Evolutionary conservation across 2,888 invertebrate species (phyloP).

Genomic region (Podabrus alpinus): DNA sequence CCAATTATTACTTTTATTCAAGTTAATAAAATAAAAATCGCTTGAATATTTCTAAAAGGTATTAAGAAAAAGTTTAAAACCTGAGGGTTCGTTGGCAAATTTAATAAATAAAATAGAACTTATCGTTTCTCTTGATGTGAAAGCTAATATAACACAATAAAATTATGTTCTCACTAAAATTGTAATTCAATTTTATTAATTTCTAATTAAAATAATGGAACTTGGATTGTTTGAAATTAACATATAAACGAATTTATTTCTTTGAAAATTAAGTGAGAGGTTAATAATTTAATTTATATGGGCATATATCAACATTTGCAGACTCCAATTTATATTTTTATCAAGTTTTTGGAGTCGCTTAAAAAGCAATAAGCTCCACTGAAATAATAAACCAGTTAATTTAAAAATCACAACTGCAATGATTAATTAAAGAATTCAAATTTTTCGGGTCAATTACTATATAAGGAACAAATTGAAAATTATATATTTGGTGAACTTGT

Average conservation of each 20-base stretch:
- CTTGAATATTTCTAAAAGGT: no score
- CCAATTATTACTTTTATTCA: background rate
- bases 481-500: no score
- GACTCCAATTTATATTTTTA: background rate
- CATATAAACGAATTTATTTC: background rate
- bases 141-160: background rate
- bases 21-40: no score
- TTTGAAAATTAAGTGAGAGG: background rate
- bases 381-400: background rate
- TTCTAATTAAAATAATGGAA: background rate
- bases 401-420: background rate
- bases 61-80: no score
- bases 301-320: background rate
- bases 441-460: background rate
- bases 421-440: background rate
- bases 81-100: no score
- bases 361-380: background rate
- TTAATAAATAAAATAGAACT: background rate
- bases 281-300: background rate
- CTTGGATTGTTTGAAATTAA: background rate
- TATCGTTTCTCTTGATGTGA: background rate
- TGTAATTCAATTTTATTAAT: background rate
- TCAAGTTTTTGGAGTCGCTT: background rate
- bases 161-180: background rate
- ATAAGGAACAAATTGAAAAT: no score